A percentile compares a stretch with the other conserved stretches of the same genome.
Conservation (phyloP, 2,888 invertebrate genomes). For the Eucera pruinosa region DNA sequence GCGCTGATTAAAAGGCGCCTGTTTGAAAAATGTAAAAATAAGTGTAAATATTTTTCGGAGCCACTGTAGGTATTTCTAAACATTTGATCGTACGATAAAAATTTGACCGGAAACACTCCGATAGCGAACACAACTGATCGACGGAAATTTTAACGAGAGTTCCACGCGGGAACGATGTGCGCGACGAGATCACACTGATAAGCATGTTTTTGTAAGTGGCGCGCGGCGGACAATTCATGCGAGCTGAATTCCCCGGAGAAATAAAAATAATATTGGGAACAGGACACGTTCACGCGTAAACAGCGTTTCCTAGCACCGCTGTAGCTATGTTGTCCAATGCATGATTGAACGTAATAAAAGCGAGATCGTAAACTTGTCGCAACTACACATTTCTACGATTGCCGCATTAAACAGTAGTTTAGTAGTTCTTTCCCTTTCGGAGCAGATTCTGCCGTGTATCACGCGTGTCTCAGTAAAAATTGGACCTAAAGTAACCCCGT, state of each 20-base stretch:
- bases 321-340: not conserved
- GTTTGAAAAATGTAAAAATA: too few relatives aligned
- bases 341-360: slow-evolving; percentile 37
- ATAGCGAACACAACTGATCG: too few relatives aligned
- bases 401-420: not conserved
- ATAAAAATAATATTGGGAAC: slow-evolving; percentile 21
- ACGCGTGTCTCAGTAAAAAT: too few relatives aligned
- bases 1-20: too few relatives aligned
- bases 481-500: too few relatives aligned
- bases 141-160: slow-evolving; percentile 22
- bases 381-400: not conserved
- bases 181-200: slow-evolving; percentile 44
- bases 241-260: slow-evolving; percentile 17
- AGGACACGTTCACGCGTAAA: slow-evolving; percentile 18
- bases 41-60: too few relatives aligned
- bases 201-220: slow-evolving; percentile 52
- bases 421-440: too few relatives aligned
- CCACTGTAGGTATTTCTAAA: too few relatives aligned
- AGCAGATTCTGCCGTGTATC: too few relatives aligned
- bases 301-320: not conserved
- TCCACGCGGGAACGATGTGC: slow-evolving; percentile 23
- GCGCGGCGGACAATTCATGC: slow-evolving; percentile 6
- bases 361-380: slow-evolving; percentile 23
- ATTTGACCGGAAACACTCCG: too few relatives aligned
- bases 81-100: too few relatives aligned